These are phyloP conservation scores for Apamea crenata DNA, from an alignment of 2,888 invertebrate genomes.

Conservation along the genomic window DNA sequence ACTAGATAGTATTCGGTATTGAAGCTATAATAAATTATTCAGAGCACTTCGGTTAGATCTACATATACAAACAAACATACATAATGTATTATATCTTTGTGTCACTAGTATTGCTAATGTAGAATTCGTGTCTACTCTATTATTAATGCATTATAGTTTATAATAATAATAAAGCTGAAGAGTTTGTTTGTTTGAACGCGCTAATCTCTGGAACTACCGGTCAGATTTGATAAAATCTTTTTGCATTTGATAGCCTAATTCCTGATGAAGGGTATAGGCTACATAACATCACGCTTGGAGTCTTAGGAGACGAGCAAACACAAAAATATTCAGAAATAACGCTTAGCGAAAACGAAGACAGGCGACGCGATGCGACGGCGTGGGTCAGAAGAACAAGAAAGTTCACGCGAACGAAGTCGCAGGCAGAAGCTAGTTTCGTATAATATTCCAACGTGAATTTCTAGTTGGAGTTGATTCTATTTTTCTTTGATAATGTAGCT, in stretches of 20 bases:
- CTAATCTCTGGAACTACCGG: too few species aligned
- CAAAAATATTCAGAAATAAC: neutral
- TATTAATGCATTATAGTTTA: conserved; percentile 38
- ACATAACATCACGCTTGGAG: neutral
- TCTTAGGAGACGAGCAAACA: neutral
- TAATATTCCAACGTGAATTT: conserved; percentile 11
- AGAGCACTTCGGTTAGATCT: conserved; percentile 29
- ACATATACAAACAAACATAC: conserved; percentile 39
- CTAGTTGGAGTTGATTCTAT: neutral
- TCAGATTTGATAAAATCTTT: neutral
- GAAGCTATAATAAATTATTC: conserved; percentile 43
- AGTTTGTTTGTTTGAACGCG: neutral
- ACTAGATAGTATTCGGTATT: conserved; percentile 14
- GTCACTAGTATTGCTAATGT: conserved; percentile 35
- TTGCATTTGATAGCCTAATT: neutral
- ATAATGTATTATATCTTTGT: conserved; percentile 13
- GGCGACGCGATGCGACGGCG: too few species aligned
- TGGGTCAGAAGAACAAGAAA: too few species aligned
- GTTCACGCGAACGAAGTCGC: too few species aligned
- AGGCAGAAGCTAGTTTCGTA: neutral
- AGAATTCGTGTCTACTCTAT: conserved; percentile 33
- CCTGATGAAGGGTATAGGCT: neutral
- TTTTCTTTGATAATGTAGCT: conserved; percentile 10
- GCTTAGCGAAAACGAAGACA: neutral
- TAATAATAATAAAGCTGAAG: neutral